A percentile compares a stretch with the other conserved stretches of the same genome.
These are phyloP conservation scores for Archips crataeganus DNA, from an alignment of 2,888 invertebrate species.

Conservation along the genomic window DNA sequence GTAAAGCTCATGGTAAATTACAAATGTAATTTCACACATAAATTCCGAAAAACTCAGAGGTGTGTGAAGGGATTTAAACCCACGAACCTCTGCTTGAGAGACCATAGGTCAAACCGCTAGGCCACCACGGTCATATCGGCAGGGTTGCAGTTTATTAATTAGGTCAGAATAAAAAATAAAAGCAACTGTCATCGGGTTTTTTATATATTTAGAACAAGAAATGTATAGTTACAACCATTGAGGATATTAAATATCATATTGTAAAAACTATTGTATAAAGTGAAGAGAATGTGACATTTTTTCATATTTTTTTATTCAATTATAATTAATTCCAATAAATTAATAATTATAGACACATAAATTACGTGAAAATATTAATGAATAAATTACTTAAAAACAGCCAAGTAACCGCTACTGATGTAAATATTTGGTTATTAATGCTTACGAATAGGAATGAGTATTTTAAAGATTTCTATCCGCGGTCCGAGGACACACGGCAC, in stretches of 20 bases:
- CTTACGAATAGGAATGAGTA: conserved; percentile 83
- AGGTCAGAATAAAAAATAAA: conserved; percentile 54
- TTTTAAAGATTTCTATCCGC: conserved; percentile 73
- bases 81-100: no score
- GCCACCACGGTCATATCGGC: not conserved
- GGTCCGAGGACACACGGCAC: conserved; percentile 63
- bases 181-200: conserved; percentile 67
- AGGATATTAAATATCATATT: conserved; percentile 87
- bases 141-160: not conserved
- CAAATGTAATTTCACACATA: no score
- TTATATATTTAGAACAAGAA: conserved; percentile 87
- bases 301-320: conserved; percentile 79
- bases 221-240: conserved; percentile 87
- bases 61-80: no score
- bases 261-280: conserved; percentile 87
- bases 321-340: conserved; percentile 83
- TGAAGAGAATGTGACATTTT: conserved; percentile 85
- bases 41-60: no score
- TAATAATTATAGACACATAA: conserved; percentile 85
- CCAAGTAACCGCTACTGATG: conserved; percentile 83
- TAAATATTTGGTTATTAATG: conserved; percentile 83
- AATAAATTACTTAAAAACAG: conserved; percentile 83
- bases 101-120: no score
- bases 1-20: no score
- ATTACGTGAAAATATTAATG: conserved; percentile 83